phyloP scores from a whole-genome alignment of 2,888 invertebrate genomes.

The Anorthoa munda region DNA sequence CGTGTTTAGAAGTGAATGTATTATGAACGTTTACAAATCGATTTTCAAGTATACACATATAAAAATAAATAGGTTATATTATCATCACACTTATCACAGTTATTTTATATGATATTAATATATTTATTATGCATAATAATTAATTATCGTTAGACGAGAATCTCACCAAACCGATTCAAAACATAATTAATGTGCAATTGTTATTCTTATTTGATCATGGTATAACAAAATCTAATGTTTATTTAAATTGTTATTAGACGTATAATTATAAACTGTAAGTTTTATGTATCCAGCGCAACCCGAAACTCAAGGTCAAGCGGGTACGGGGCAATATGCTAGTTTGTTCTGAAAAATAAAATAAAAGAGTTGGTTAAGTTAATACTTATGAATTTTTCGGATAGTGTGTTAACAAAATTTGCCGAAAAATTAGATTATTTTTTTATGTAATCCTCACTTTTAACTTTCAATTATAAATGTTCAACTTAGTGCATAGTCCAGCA shows the following conservation, averaged over 20 bases:
- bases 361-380: too few species aligned
- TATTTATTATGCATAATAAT: slow-evolving; percentile 16
- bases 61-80: neutral
- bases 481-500: too few species aligned
- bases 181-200: slow-evolving; percentile 30
- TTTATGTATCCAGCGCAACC: slow-evolving; percentile 17
- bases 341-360: too few species aligned
- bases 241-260: slow-evolving; percentile 33
- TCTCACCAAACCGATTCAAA: slow-evolving; percentile 31
- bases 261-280: slow-evolving; percentile 24
- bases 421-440: too few species aligned
- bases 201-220: slow-evolving; percentile 23
- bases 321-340: too few species aligned
- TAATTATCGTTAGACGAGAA: slow-evolving; percentile 22
- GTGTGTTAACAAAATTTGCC: too few species aligned
- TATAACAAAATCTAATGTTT: slow-evolving; percentile 16
- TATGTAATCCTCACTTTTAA: too few species aligned
- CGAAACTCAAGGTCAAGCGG: too few species aligned
- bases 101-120: slow-evolving; percentile 1
- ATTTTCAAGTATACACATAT: neutral
- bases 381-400: too few species aligned
- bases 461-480: too few species aligned
- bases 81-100: slow-evolving; percentile 22
- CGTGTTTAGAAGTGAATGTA: neutral
- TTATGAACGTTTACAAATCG: neutral